These are phyloP conservation scores for Macrobrachium nipponense DNA, from an alignment of 1,140 invertebrate genomes.

Conservation along the genomic window DNA sequence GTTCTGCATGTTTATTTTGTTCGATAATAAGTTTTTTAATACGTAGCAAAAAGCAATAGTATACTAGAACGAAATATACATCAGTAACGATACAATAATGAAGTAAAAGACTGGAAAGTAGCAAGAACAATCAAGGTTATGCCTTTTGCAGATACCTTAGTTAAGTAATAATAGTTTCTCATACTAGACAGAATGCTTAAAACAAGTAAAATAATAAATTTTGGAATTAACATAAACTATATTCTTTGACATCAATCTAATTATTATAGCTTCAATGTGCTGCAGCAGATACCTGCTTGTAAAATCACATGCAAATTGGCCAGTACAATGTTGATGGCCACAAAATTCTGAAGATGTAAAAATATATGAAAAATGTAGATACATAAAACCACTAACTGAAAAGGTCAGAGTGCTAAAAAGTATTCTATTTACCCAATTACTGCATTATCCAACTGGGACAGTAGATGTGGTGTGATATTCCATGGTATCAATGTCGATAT, in stretches of 20 bases:
- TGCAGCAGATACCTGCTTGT: not conserved
- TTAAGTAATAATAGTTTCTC: too few species aligned
- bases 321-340: not conserved
- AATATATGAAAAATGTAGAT: not conserved
- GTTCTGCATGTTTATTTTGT: too few species aligned
- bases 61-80: too few species aligned
- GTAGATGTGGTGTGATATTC: constrained; percentile 52
- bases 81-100: too few species aligned
- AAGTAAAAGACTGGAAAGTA: too few species aligned
- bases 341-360: not conserved
- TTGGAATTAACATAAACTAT: not conserved
- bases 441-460: constrained; percentile 57
- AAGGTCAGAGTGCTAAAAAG: not conserved
- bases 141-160: not conserved
- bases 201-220: too few species aligned
- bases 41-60: too few species aligned
- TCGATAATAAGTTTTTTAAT: too few species aligned
- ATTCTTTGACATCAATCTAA: not conserved
- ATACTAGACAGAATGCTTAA: too few species aligned
- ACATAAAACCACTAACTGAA: not conserved
- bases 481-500: constrained; percentile 56
- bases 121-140: not conserved
- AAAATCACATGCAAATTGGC: not conserved
- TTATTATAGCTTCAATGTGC: not conserved
- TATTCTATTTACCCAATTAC: constrained; percentile 49